phyloP scores from a whole-genome alignment of 2,888 invertebrate genomes.

The Rambutsinella grinnellia region DNA sequence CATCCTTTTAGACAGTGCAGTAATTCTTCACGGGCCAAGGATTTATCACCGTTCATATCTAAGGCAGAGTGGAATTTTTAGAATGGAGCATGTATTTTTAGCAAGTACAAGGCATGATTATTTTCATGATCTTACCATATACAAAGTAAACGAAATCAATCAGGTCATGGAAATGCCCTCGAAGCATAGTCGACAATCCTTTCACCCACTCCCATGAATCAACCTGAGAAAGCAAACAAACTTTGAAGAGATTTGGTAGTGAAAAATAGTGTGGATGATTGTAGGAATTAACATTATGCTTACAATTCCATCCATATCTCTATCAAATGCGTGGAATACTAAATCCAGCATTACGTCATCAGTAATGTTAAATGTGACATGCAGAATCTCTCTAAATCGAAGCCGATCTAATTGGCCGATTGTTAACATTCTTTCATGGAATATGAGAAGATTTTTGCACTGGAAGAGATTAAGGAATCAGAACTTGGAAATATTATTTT shows the following conservation, averaged over 20 bases:
- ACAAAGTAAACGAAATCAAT: constrained; percentile 57
- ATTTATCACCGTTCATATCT: constrained; percentile 61
- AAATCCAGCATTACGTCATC: constrained; percentile 62
- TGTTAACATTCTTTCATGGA: constrained; percentile 37
- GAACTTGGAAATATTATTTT: background rate
- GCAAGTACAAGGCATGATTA: no score
- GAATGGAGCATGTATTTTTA: background rate
- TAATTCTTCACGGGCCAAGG: constrained; percentile 63
- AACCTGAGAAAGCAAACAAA: constrained; percentile 33
- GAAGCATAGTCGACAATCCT: constrained; percentile 59
- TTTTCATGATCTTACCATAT: constrained; percentile 42
- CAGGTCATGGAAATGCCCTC: constrained; percentile 58
- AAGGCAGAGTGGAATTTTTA: background rate
- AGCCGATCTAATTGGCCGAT: constrained; percentile 54
- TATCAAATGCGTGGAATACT: constrained; percentile 56
- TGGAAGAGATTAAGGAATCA: constrained; percentile 1
- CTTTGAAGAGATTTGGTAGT: background rate
- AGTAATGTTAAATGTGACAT: constrained; percentile 55
- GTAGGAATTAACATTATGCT: background rate
- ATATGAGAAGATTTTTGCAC: constrained; percentile 37
- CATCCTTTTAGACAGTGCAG: constrained; percentile 62
- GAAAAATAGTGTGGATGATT: background rate
- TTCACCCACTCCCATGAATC: constrained; percentile 48
- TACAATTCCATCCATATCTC: constrained; percentile 55
- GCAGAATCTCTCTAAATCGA: constrained; percentile 57